A percentile compares a stretch with the other conserved stretches of the same genome.
phyloP scores from a whole-genome alignment of 2,888 invertebrate species.

The Hirudinaria manillensis region DNA sequence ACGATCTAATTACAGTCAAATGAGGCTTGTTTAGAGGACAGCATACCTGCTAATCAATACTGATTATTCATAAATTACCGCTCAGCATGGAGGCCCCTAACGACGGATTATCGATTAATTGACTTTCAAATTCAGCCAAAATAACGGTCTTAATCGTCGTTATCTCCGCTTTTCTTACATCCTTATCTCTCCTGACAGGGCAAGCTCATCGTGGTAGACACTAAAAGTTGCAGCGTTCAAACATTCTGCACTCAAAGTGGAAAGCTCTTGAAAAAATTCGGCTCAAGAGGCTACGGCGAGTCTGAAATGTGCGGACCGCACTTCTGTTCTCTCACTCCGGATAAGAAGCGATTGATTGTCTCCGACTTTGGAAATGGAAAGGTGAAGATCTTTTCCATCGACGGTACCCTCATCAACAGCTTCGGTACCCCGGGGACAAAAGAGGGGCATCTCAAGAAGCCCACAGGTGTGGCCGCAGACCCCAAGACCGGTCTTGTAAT shows the following conservation, averaged over 20 bases:
- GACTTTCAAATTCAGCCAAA: too few species aligned
- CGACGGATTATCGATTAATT: too few species aligned
- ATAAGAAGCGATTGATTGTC: neutral
- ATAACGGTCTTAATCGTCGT: too few species aligned
- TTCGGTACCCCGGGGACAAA: slow-evolving; percentile 8
- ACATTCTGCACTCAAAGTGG: slow-evolving; percentile 9
- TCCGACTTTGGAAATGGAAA: slow-evolving; percentile 20
- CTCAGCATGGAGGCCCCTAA: too few species aligned
- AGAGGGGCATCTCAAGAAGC: slow-evolving; percentile 12
- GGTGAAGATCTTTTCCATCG: slow-evolving; percentile 20
- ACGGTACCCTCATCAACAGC: slow-evolving; percentile 13
- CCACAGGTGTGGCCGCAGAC: slow-evolving; percentile 23
- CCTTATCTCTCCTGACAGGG: neutral
- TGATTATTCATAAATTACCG: too few species aligned
- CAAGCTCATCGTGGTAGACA: slow-evolving; percentile 21
- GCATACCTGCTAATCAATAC: too few species aligned
- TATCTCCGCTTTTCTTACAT: too few species aligned
- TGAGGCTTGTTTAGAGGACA: too few species aligned
- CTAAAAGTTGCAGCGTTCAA: slow-evolving; percentile 16
- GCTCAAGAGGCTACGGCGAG: slow-evolving; percentile 23
- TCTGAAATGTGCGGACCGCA: slow-evolving; percentile 25
- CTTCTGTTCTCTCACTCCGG: slow-evolving; percentile 13
- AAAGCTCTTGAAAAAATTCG: slow-evolving; percentile 3
- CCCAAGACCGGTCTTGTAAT: slow-evolving; percentile 9
- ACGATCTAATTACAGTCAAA: too few species aligned